A percentile compares a stretch with the other conserved stretches of the same genome.
phyloP scores from a whole-genome alignment of 2,888 invertebrate genomes.

The Xestia xanthographa region DNA sequence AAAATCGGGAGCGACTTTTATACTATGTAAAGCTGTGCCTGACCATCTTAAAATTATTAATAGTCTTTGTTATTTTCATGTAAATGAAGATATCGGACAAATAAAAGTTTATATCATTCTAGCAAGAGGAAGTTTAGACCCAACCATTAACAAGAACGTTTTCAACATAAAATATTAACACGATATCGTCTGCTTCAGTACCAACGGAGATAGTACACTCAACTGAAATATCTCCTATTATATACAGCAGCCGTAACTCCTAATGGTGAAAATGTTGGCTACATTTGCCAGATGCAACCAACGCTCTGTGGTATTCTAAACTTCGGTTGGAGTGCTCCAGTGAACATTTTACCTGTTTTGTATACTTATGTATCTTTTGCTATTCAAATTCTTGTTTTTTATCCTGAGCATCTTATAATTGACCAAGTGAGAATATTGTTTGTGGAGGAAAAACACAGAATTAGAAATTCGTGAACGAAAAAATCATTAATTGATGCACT shows the following conservation, averaged over 20 bases:
- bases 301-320: constrained; percentile 8
- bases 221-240: constrained; percentile 25
- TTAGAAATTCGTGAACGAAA: background rate
- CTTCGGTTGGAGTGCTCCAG: constrained; percentile 5
- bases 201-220: constrained; percentile 8
- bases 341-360: constrained; percentile 24
- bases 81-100: background rate
- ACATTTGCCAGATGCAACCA: constrained; percentile 51
- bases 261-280: constrained; percentile 29
- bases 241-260: constrained; percentile 33
- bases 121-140: background rate
- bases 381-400: background rate
- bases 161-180: constrained; percentile 5
- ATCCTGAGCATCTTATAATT: background rate
- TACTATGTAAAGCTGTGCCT: no score
- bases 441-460: background rate
- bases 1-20: no score
- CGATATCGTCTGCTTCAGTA: background rate
- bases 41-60: no score
- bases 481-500: background rate
- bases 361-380: constrained; percentile 11
- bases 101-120: background rate
- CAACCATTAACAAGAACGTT: background rate
- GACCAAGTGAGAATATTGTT: background rate
- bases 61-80: background rate